Conservation (phyloP, 2,113 vertebrate genomes). For the Halcyon senegalensis region DNA sequence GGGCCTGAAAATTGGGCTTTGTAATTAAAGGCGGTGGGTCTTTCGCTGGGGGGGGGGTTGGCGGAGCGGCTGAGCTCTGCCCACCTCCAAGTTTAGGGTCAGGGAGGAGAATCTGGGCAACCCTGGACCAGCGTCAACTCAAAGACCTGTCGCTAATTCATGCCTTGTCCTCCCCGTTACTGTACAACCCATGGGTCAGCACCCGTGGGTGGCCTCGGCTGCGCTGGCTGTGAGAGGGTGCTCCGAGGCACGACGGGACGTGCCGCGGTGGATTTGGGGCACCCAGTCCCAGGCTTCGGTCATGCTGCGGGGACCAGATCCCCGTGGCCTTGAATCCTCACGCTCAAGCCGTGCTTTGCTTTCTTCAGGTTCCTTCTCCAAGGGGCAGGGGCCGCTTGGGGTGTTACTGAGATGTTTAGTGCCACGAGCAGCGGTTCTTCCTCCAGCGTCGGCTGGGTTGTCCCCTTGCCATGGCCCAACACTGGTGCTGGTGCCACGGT, state of each 20-base stretch:
- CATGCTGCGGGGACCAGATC: accelerated
- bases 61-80: not conserved
- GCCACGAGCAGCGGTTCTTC: accelerated
- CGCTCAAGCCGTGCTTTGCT: accelerated
- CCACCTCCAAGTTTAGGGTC: not conserved
- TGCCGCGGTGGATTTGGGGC: not conserved
- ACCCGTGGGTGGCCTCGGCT: accelerated
- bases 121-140: not conserved
- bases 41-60: not conserved
- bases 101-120: not conserved
- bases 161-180: accelerated
- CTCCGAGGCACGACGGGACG: accelerated
- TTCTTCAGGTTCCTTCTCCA: not conserved
- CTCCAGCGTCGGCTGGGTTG: accelerated
- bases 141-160: not conserved
- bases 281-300: accelerated
- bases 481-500: accelerated
- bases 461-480: accelerated
- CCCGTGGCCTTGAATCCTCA: not conserved
- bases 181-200: accelerated
- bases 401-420: accelerated
- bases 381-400: not conserved
- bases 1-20: not conserved
- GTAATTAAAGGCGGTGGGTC: not conserved
- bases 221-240: not conserved